Conservation (phyloP, 2,888 invertebrate species). For the Morpho deidamia region DNA sequence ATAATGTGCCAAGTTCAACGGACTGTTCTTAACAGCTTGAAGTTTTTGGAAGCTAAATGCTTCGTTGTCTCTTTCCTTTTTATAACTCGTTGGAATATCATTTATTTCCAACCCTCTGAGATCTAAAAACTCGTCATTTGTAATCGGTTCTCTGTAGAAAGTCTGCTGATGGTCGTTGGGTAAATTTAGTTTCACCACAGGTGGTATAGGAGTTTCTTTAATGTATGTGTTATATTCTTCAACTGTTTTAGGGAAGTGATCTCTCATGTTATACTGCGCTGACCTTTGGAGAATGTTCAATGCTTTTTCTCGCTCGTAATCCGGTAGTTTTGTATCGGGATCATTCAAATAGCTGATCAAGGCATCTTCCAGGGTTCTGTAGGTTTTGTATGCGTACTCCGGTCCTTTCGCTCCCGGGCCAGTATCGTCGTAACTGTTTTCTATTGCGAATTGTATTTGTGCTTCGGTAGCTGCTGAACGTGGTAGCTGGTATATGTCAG, state of each 20-base stretch:
- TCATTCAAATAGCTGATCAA: constrained; percentile 54
- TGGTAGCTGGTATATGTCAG: background rate
- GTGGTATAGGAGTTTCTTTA: background rate
- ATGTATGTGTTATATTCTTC: constrained; percentile 37
- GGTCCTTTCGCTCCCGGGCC: constrained; percentile 59
- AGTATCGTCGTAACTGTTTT: constrained; percentile 68
- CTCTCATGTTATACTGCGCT: background rate
- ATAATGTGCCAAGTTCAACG: constrained; percentile 40
- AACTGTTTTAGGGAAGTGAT: constrained; percentile 20
- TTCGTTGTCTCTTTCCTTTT: constrained; percentile 16
- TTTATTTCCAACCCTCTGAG: constrained; percentile 12
- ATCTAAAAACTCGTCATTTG: constrained; percentile 16
- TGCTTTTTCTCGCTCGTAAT: constrained; percentile 44
- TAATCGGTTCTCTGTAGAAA: constrained; percentile 13
- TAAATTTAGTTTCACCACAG: background rate
- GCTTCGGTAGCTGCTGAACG: constrained; percentile 54
- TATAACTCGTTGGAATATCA: constrained; percentile 13
- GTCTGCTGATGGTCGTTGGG: background rate
- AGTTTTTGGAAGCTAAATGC: constrained; percentile 35
- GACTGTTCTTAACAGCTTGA: constrained; percentile 34
- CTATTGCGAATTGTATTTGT: constrained; percentile 61
- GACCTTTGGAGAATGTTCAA: constrained; percentile 18
- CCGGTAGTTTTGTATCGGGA: constrained; percentile 60
- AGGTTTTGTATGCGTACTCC: constrained; percentile 55
- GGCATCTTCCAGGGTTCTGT: constrained; percentile 55